These are phyloP conservation scores for Neoaliturus tenellus DNA, from an alignment of 2,888 invertebrate species.

Conservation along the genomic window DNA sequence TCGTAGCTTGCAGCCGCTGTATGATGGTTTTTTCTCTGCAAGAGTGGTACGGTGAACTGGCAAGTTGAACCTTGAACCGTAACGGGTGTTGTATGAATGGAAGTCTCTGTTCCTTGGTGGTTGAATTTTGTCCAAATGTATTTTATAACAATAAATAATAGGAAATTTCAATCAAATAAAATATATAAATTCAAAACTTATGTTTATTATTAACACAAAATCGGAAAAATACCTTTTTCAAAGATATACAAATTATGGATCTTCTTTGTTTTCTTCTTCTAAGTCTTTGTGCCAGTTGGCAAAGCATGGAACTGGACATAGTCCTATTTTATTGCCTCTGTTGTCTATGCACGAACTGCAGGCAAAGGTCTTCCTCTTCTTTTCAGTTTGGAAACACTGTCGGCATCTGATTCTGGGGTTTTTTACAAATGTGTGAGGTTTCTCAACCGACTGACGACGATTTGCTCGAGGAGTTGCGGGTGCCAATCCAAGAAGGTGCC, in stretches of 20 bases:
- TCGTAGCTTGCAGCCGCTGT: too few species aligned
- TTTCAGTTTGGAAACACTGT: neutral
- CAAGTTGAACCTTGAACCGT: too few species aligned
- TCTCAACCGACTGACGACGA: neutral
- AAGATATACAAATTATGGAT: neutral
- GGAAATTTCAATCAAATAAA: neutral
- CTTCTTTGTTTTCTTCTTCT: neutral
- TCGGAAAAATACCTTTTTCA: neutral
- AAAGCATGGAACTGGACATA: constrained; percentile 5
- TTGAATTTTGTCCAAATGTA: too few species aligned
- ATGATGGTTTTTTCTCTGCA: too few species aligned
- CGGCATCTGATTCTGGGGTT: neutral
- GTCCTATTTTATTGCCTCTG: neutral
- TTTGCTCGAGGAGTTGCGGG: neutral
- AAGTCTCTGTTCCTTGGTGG: too few species aligned
- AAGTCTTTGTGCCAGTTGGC: neutral
- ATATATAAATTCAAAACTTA: neutral
- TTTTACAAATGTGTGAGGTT: neutral
- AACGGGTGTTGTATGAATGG: too few species aligned
- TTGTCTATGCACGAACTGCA: neutral
- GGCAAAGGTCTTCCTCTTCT: neutral
- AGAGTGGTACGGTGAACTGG: too few species aligned
- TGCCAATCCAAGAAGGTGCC: neutral
- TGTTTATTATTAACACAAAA: neutral
- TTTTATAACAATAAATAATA: neutral